A percentile compares a stretch with the other conserved stretches of the same genome.
These are phyloP conservation scores for Drosophila nigrodunni DNA, from an alignment of 1,140 invertebrate species.

Conservation along the genomic window DNA sequence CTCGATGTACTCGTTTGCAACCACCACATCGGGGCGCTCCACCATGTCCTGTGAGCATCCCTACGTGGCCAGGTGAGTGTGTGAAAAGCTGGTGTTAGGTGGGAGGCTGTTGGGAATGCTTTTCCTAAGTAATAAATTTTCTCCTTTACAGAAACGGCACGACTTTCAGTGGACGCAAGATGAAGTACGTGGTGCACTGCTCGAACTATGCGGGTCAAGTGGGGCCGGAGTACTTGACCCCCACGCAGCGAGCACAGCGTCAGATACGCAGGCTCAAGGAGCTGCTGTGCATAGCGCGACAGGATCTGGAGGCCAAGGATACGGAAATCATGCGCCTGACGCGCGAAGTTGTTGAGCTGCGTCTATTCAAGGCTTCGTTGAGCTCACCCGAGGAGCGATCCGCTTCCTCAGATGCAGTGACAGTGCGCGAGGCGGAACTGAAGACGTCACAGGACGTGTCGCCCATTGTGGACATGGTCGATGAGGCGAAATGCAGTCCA, in stretches of 20 bases:
- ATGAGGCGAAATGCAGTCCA: conserved; percentile 85
- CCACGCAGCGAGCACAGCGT: conserved; percentile 92
- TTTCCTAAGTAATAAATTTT: neutral
- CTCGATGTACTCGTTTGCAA: conserved; percentile 91
- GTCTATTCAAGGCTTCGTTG: conserved; percentile 91
- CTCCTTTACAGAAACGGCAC: conserved; percentile 88
- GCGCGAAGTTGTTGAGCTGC: conserved; percentile 92
- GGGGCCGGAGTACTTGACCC: conserved; percentile 92
- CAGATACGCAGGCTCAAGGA: conserved; percentile 91
- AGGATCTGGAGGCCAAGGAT: conserved; percentile 92
- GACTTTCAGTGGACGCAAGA: conserved; percentile 89
- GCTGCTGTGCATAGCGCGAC: conserved; percentile 89
- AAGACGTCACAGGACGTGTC: conserved; percentile 85
- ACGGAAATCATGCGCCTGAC: conserved; percentile 92
- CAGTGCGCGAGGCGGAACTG: conserved; percentile 88
- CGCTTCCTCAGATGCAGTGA: conserved; percentile 90
- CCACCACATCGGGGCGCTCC: conserved; percentile 87
- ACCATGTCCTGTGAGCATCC: conserved; percentile 89
- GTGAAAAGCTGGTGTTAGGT: neutral
- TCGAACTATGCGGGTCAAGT: conserved; percentile 90
- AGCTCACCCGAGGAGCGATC: conserved; percentile 90
- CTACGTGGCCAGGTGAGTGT: conserved; percentile 87
- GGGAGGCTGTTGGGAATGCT: no score
- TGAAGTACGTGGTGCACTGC: conserved; percentile 93
- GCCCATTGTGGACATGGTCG: conserved; percentile 84